Evolutionary conservation across 2,113 vertebrate genomes (phyloP).

Genomic region (Tachysurus vachellii): DNA sequence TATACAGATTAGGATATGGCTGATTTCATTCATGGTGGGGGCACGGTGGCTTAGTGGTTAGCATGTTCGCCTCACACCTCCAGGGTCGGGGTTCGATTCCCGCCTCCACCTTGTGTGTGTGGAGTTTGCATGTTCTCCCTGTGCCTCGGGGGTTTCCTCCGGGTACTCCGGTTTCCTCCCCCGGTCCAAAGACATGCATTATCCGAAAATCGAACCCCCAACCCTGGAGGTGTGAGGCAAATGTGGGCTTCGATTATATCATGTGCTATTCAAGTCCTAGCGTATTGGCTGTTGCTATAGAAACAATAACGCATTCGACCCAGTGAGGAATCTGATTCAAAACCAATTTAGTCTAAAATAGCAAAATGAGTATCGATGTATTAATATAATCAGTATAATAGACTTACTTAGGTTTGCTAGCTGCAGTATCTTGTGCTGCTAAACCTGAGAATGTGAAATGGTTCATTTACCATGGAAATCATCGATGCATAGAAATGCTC

Average conservation of each 20-base stretch:
- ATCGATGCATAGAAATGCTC: background rate
- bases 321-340: background rate
- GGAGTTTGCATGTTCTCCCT: too few relatives aligned
- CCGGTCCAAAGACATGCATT: too few relatives aligned
- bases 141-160: too few relatives aligned
- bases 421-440: background rate
- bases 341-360: background rate
- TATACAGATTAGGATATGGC: too few relatives aligned
- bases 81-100: too few relatives aligned
- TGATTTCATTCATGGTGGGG: too few relatives aligned
- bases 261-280: background rate
- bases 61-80: too few relatives aligned
- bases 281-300: background rate
- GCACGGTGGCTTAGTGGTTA: too few relatives aligned
- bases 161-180: too few relatives aligned
- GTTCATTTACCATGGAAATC: constrained; percentile 11
- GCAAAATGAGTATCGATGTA: background rate
- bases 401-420: background rate
- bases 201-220: too few relatives aligned
- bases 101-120: too few relatives aligned
- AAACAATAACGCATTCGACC: background rate
- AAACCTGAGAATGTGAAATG: background rate
- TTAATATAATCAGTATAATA: background rate
- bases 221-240: too few relatives aligned
- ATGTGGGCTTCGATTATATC: background rate